phyloP scores from a whole-genome alignment of 1,140 invertebrate genomes.

The Conus betulinus region DNA sequence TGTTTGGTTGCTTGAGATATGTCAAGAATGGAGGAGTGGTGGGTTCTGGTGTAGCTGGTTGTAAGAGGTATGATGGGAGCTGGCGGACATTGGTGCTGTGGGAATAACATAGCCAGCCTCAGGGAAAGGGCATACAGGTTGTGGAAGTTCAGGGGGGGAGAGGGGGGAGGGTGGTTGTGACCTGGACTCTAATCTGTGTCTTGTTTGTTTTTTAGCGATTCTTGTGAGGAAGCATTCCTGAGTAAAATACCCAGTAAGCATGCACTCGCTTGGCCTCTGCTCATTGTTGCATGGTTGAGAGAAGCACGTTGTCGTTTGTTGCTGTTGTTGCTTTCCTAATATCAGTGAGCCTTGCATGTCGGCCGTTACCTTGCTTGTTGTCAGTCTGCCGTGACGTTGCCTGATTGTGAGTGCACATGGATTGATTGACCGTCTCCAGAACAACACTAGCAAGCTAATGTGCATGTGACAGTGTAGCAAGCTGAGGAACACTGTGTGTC shows the following conservation, averaged over 20 bases:
- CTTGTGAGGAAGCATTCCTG: slow-evolving; percentile 19
- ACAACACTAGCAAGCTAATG: too few relatives aligned
- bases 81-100: too few relatives aligned
- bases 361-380: not conserved
- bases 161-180: not conserved
- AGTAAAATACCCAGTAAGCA: not conserved
- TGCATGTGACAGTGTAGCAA: too few relatives aligned
- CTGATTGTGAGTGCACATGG: not conserved
- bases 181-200: not conserved
- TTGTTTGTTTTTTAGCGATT: slow-evolving; percentile 16
- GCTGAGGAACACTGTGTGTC: too few relatives aligned
- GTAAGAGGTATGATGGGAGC: too few relatives aligned
- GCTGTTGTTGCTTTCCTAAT: not conserved
- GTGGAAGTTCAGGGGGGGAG: too few relatives aligned
- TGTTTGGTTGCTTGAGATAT: not conserved
- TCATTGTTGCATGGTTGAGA: not conserved
- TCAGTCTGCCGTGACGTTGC: not conserved
- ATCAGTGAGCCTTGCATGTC: not conserved
- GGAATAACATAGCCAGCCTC: too few relatives aligned
- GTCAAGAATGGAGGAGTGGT: too few relatives aligned
- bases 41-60: too few relatives aligned
- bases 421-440: not conserved
- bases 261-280: not conserved
- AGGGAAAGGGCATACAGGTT: too few relatives aligned
- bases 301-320: not conserved